Conservation (phyloP, 2,888 invertebrate species). For the Caenorhabditis virilis region DNA sequence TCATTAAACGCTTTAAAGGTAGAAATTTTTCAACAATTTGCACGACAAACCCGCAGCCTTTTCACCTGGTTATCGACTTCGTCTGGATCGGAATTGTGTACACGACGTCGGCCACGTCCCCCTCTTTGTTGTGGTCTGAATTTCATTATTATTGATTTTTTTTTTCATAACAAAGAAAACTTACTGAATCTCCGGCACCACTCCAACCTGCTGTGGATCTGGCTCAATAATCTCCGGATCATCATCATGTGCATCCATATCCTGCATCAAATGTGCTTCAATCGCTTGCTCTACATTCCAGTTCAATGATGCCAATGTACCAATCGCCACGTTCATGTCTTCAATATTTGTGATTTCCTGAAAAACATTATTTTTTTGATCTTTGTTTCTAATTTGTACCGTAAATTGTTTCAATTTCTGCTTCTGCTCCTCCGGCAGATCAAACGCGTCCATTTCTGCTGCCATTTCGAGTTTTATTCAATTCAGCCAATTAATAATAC, state of each 20-base stretch:
- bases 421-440: slow-evolving; percentile 25
- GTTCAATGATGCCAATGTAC: slow-evolving; percentile 48
- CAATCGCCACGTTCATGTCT: slow-evolving; percentile 42
- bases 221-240: slow-evolving; percentile 35
- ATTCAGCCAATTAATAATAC: too few relatives aligned
- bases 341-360: slow-evolving; percentile 49
- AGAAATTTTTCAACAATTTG: too few relatives aligned
- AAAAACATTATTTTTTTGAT: slow-evolving; percentile 2
- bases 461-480: too few relatives aligned
- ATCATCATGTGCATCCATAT: slow-evolving; percentile 16
- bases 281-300: slow-evolving; percentile 53
- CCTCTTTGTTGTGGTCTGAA: slow-evolving; percentile 2
- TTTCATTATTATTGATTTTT: too few relatives aligned
- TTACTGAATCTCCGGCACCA: too few relatives aligned
- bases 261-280: slow-evolving; percentile 38
- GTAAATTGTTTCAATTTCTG: slow-evolving; percentile 42
- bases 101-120: slow-evolving; percentile 23
- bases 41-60: slow-evolving; percentile 39
- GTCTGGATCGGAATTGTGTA: slow-evolving; percentile 14
- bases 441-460: slow-evolving; percentile 23
- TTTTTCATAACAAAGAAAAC: too few relatives aligned
- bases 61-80: slow-evolving; percentile 44
- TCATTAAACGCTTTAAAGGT: too few relatives aligned
- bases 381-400: slow-evolving; percentile 5
- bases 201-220: too few relatives aligned